Evolutionary conservation across 2,888 invertebrate genomes (phyloP).

Genomic region (Spisula subtruncata): DNA sequence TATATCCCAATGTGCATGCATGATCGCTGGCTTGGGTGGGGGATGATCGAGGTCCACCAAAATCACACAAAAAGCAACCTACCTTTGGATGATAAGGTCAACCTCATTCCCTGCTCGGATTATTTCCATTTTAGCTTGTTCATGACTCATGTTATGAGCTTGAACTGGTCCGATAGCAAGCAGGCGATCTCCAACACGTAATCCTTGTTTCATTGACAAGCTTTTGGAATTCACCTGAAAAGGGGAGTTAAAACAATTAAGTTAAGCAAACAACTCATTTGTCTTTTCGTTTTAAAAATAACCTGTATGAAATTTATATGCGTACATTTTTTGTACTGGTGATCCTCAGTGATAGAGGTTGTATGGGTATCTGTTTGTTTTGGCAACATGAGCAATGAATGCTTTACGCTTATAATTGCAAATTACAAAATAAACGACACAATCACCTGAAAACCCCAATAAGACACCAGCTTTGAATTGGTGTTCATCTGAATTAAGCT

Average conservation of each 20-base stretch:
- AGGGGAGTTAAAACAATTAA: neutral
- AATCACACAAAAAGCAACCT: slow-evolving; percentile 20
- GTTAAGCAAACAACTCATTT: no score
- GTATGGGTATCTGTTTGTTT: no score
- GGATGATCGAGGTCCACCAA: neutral
- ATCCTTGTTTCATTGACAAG: slow-evolving; percentile 80
- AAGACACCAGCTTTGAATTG: no score
- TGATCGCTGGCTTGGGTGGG: neutral
- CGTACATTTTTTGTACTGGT: no score
- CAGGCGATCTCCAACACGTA: slow-evolving; percentile 84
- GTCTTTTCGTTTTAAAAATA: no score
- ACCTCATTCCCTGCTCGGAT: slow-evolving; percentile 86
- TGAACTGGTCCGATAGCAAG: slow-evolving; percentile 81
- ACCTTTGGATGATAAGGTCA: slow-evolving; percentile 84
- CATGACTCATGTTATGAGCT: slow-evolving; percentile 81
- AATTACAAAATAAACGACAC: no score
- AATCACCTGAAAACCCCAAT: no score
- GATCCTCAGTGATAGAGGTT: no score
- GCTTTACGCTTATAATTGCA: no score
- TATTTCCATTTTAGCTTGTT: slow-evolving; percentile 86
- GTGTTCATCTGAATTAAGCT: no score
- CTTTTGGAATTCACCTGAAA: slow-evolving; percentile 84
- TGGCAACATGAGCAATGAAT: no score
- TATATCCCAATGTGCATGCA: neutral
- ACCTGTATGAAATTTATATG: no score